phyloP scores from a whole-genome alignment of 2,113 vertebrate genomes.

The Vidua macroura region DNA sequence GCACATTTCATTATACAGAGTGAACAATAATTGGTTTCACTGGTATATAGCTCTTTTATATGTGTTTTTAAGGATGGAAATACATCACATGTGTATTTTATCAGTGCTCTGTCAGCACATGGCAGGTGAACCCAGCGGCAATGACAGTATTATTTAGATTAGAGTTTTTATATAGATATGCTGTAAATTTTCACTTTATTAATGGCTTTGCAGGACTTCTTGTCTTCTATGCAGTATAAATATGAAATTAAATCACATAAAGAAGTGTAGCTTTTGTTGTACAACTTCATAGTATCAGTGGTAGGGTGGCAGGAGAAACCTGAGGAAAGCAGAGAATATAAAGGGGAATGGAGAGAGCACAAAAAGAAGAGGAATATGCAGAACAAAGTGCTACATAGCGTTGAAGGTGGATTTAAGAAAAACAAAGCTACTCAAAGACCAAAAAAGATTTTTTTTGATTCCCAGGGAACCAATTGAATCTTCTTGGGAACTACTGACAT shows the following conservation, averaged over 20 bases:
- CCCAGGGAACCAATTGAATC: not conserved
- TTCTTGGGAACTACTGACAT: not conserved
- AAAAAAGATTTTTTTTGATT: not conserved
- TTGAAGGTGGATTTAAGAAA: not conserved
- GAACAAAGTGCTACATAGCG: not conserved
- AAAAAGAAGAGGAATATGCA: not conserved
- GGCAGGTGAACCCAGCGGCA: not conserved
- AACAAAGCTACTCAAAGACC: not conserved
- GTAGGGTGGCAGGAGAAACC: not conserved
- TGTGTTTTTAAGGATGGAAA: not conserved
- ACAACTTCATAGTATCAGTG: not conserved
- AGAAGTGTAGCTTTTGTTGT: not conserved
- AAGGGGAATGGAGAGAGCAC: not conserved
- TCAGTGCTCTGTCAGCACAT: not conserved
- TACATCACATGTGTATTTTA: not conserved
- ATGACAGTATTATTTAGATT: not conserved
- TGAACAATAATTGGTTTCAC: constrained; percentile 8
- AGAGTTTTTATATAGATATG: not conserved
- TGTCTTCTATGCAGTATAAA: not conserved
- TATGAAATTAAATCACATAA: not conserved
- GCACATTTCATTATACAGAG: not conserved
- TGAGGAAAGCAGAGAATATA: not conserved
- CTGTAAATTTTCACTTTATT: not conserved
- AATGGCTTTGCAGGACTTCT: not conserved
- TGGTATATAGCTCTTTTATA: not conserved